phyloP scores from a whole-genome alignment of 2,113 vertebrate genomes.

The Hydrolagus affinis region DNA sequence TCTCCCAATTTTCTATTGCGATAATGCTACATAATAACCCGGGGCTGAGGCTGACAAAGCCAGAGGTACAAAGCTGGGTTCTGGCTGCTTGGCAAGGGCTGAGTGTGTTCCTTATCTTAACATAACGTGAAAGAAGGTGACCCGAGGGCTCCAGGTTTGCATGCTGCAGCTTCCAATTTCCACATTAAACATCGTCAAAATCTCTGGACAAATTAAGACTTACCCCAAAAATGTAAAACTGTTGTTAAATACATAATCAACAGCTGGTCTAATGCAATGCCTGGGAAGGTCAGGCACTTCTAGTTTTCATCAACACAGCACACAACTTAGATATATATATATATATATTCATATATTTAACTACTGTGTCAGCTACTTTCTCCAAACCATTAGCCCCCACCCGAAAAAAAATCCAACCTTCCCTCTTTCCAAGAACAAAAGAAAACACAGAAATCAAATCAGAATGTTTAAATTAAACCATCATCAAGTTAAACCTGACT shows the following conservation, averaged over 20 bases:
- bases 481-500: slow-evolving; percentile 45
- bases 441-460: slow-evolving; percentile 40
- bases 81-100: slow-evolving; percentile 49
- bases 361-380: slow-evolving; percentile 46
- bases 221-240: slow-evolving; percentile 16
- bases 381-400: not conserved
- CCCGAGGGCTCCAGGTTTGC: slow-evolving; percentile 35
- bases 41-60: no score
- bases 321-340: slow-evolving; percentile 46
- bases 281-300: slow-evolving; percentile 34
- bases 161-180: slow-evolving; percentile 30
- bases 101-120: slow-evolving; percentile 43
- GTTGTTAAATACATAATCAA: slow-evolving; percentile 25
- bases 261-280: slow-evolving; percentile 14
- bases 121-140: slow-evolving; percentile 51
- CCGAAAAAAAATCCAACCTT: not conserved
- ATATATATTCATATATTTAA: slow-evolving; percentile 35
- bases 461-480: slow-evolving; percentile 47
- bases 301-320: slow-evolving; percentile 53
- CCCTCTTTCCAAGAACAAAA: slow-evolving; percentile 4
- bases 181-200: slow-evolving; percentile 30
- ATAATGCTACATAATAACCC: no score
- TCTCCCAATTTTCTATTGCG: not conserved
- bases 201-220: slow-evolving; percentile 31
- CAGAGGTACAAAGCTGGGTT: slow-evolving; percentile 9